A percentile compares a stretch with the other conserved stretches of the same genome.
phyloP scores from a whole-genome alignment of 2,888 invertebrate species.

The Oxytorus armatus region DNA sequence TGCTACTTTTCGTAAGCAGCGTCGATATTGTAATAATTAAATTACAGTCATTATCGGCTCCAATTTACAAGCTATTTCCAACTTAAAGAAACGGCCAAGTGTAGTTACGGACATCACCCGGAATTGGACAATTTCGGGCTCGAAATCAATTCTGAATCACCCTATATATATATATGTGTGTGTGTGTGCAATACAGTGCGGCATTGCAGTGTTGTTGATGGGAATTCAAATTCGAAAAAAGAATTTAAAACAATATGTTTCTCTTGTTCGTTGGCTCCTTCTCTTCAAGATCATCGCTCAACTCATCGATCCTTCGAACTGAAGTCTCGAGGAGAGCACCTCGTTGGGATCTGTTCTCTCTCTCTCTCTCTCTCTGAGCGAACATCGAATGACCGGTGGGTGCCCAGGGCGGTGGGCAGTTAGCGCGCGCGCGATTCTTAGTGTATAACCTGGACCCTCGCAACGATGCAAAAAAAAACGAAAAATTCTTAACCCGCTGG shows the following conservation, averaged over 20 bases:
- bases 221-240: constrained; percentile 13
- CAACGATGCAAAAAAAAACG: constrained; percentile 59
- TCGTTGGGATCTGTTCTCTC: constrained; percentile 60
- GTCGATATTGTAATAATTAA: too few species aligned
- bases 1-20: too few species aligned
- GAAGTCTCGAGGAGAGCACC: constrained; percentile 60
- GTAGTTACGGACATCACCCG: too few species aligned
- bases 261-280: constrained; percentile 28
- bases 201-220: not conserved
- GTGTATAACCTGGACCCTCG: constrained; percentile 68
- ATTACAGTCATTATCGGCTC: too few species aligned
- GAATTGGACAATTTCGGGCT: too few species aligned
- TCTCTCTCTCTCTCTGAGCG: constrained; percentile 63
- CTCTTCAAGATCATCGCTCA: constrained; percentile 57
- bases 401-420: constrained; percentile 67
- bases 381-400: constrained; percentile 73
- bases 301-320: constrained; percentile 55
- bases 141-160: too few species aligned
- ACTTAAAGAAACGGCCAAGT: too few species aligned
- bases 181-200: not conserved
- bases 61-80: too few species aligned
- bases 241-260: not conserved
- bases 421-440: constrained; percentile 63
- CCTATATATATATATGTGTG: too few species aligned
- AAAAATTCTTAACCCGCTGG: constrained; percentile 50